Conservation (phyloP, 92 coral and sea anemone genomes). For the Epizoanthus illoricatus region DNA sequence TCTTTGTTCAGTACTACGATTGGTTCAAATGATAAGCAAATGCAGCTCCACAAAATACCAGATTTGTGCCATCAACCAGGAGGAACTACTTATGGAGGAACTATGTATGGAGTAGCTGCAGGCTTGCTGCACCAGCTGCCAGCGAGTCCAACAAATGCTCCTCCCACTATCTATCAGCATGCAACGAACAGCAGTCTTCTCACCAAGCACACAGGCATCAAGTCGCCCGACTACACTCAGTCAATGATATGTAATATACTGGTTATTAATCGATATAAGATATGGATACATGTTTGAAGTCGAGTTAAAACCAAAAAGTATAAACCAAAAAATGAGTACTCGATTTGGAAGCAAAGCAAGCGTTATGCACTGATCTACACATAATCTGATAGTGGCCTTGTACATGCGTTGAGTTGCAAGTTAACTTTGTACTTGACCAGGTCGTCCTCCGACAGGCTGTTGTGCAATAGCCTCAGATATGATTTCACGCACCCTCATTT, state of each 20-base stretch:
- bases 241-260: slow-evolving; percentile 8
- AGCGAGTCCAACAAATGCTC: too few species aligned
- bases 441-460: slow-evolving; percentile 30
- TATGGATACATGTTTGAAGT: slow-evolving; percentile 26
- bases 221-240: slow-evolving; percentile 9
- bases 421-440: slow-evolving; percentile 36
- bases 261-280: slow-evolving; percentile 24
- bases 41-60: neutral
- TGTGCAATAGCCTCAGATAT: slow-evolving; percentile 40
- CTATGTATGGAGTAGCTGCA: neutral
- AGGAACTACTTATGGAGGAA: neutral
- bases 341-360: slow-evolving; percentile 1
- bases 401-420: slow-evolving; percentile 2
- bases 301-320: slow-evolving; percentile 23
- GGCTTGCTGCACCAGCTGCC: too few species aligned
- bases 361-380: slow-evolving; percentile 21
- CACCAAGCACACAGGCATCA: too few species aligned
- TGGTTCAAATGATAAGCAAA: neutral
- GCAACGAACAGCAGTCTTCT: too few species aligned
- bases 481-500: slow-evolving; percentile 64
- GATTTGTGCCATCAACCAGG: neutral
- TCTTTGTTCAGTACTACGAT: too few species aligned
- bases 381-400: slow-evolving; percentile 14
- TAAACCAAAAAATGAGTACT: slow-evolving; percentile 27
- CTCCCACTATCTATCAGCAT: too few species aligned